These are phyloP conservation scores for Drosophila borealis DNA, from an alignment of 2,888 invertebrate species.

Conservation along the genomic window DNA sequence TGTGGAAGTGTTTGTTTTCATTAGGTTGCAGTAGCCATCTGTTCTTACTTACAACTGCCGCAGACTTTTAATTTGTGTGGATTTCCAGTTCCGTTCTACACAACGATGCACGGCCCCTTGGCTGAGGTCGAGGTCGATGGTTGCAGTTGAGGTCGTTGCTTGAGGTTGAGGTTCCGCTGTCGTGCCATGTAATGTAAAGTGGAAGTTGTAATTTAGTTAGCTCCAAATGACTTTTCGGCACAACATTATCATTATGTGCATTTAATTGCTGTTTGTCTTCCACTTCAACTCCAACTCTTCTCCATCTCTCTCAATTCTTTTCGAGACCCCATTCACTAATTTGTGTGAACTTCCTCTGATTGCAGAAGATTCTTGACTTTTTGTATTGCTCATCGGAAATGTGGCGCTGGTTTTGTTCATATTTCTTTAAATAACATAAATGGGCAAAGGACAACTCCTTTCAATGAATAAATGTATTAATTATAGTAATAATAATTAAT, in stretches of 20 bases:
- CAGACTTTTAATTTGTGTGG: constrained; percentile 76
- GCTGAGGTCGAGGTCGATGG: constrained; percentile 50
- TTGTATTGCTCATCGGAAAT: constrained; percentile 26
- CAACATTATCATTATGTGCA: constrained; percentile 81
- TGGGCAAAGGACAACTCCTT: too few species aligned
- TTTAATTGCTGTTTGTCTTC: constrained; percentile 79
- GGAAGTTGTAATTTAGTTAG: constrained; percentile 78
- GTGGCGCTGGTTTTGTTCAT: constrained; percentile 1
- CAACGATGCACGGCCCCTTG: constrained; percentile 39
- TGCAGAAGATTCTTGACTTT: constrained; percentile 9
- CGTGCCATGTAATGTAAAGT: constrained; percentile 73
- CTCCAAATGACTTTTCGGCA: constrained; percentile 77
- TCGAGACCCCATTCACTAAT: constrained; percentile 50
- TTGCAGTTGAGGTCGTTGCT: constrained; percentile 19
- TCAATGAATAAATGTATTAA: too few species aligned
- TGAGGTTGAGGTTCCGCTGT: constrained; percentile 63
- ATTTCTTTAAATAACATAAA: too few species aligned
- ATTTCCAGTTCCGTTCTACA: constrained; percentile 63
- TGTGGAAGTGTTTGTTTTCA: constrained; percentile 66
- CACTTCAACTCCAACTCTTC: constrained; percentile 17
- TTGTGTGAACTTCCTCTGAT: constrained; percentile 69
- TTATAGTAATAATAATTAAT: background rate
- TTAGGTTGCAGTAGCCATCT: constrained; percentile 74
- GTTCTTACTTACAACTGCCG: constrained; percentile 61
- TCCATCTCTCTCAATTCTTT: constrained; percentile 12